Percentiles rank a stretch among this genome's conserved stretches.
phyloP scores from a whole-genome alignment of 2,113 vertebrate genomes.

The Psophia crepitans region DNA sequence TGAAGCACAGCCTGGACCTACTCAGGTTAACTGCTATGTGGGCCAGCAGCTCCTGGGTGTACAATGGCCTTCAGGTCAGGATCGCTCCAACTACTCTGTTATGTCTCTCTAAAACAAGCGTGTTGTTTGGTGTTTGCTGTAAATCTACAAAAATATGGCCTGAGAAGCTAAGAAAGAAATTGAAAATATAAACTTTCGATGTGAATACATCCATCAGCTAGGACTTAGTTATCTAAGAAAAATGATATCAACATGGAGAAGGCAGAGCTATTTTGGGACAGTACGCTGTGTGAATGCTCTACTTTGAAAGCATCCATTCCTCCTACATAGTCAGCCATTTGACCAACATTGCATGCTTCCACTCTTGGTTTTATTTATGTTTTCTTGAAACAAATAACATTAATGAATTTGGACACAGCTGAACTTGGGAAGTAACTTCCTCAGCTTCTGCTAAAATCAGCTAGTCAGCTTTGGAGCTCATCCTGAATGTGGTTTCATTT shows the following conservation, averaged over 20 bases:
- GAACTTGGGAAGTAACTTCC: not conserved
- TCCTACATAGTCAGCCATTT: not conserved
- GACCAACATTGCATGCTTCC: not conserved
- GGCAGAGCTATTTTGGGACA: not conserved
- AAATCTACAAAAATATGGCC: not conserved
- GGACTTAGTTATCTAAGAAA: not conserved
- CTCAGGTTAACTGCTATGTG: not conserved
- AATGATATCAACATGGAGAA: not conserved
- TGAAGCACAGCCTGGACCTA: not conserved
- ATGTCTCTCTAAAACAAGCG: not conserved
- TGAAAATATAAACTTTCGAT: not conserved
- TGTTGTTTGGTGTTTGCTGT: not conserved
- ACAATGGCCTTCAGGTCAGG: not conserved
- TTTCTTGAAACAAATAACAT: not conserved
- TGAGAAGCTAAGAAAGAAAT: not conserved
- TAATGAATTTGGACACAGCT: not conserved
- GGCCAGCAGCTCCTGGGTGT: not conserved
- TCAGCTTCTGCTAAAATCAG: not conserved
- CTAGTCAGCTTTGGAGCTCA: not conserved
- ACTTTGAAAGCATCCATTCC: not conserved
- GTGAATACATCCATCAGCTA: not conserved
- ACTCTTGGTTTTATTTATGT: not conserved
- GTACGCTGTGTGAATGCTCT: not conserved
- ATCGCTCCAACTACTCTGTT: not conserved
- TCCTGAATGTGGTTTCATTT: not conserved